A percentile compares a stretch with the other conserved stretches of the same genome.
phyloP scores from a whole-genome alignment of 2,888 invertebrate species.

The Criorhina ranunculi region DNA sequence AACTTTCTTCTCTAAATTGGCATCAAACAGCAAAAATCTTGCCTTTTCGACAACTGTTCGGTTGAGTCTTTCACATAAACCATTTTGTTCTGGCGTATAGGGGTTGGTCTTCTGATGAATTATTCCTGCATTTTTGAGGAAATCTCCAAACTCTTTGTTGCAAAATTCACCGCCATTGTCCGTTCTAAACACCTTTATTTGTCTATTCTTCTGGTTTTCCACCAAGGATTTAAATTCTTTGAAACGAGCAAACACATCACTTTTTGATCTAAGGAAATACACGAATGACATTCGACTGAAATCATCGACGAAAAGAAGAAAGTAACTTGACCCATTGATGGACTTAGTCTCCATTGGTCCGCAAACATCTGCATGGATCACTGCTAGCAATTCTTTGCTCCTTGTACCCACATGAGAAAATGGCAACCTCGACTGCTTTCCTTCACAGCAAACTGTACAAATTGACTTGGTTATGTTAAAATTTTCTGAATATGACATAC shows the following conservation, averaged over 20 bases:
- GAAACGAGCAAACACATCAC: slow-evolving; percentile 38
- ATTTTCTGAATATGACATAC: slow-evolving; percentile 16
- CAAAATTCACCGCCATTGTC: no score
- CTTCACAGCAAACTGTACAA: slow-evolving; percentile 45
- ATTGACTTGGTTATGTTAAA: slow-evolving; percentile 17
- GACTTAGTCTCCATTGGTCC: slow-evolving; percentile 52
- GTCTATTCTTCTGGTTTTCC: slow-evolving; percentile 31
- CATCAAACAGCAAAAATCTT: no score
- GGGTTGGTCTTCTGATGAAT: no score
- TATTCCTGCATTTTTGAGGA: no score
- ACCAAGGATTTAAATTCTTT: slow-evolving; percentile 33
- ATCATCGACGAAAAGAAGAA: slow-evolving; percentile 22
- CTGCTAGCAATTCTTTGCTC: slow-evolving; percentile 29
- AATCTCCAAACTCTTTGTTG: no score
- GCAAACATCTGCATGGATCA: slow-evolving; percentile 49
- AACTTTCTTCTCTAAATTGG: no score
- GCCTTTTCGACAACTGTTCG: no score
- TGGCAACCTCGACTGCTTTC: slow-evolving; percentile 40
- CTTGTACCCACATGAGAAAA: slow-evolving; percentile 38
- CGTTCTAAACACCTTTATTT: slow-evolving; percentile 30
- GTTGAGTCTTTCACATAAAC: no score
- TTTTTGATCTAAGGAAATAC: slow-evolving; percentile 42
- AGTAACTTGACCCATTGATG: slow-evolving; percentile 37
- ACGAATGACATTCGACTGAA: no score
- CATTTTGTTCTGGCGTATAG: no score